These are phyloP conservation scores for Sinodicranocentrus sp. DNA, from an alignment of 2,888 invertebrate species.

Conservation along the genomic window DNA sequence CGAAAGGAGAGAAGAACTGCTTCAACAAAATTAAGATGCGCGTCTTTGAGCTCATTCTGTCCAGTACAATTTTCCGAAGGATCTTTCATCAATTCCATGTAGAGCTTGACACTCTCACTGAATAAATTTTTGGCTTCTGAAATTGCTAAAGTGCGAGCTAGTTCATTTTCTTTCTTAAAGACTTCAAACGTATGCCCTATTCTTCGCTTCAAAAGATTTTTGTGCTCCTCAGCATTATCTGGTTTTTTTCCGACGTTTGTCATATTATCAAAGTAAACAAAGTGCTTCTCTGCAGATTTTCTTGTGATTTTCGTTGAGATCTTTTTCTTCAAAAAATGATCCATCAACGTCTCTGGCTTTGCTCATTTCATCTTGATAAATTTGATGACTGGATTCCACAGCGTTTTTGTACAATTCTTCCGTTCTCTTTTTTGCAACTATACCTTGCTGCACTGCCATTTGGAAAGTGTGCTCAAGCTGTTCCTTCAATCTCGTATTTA, in stretches of 20 bases:
- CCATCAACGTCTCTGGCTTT: not conserved
- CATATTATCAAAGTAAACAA: not conserved
- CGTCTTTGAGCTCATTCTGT: not conserved
- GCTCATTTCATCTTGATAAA: not conserved
- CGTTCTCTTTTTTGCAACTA: not conserved
- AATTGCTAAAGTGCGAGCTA: not conserved
- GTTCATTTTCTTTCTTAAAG: not conserved
- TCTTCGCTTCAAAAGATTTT: not conserved
- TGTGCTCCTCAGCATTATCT: slow-evolving; percentile 4
- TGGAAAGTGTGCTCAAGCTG: not conserved
- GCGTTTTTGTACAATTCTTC: not conserved
- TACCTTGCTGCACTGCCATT: not conserved
- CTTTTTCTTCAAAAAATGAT: not conserved
- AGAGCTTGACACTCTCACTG: slow-evolving; percentile 25
- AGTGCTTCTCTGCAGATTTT: not conserved
- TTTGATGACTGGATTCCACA: not conserved
- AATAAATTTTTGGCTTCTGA: slow-evolving; percentile 31
- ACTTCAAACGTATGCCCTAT: slow-evolving; percentile 11
- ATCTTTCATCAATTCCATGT: not conserved
- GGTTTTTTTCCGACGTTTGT: slow-evolving; percentile 36
- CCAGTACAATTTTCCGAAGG: not conserved
- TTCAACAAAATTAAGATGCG: not conserved
- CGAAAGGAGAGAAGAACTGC: not conserved
- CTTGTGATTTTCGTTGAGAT: too few species aligned
- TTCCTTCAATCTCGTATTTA: not conserved